These are phyloP conservation scores for Orbicella faveolata DNA, from an alignment of 64 coral and sea anemone species.

Conservation along the genomic window DNA sequence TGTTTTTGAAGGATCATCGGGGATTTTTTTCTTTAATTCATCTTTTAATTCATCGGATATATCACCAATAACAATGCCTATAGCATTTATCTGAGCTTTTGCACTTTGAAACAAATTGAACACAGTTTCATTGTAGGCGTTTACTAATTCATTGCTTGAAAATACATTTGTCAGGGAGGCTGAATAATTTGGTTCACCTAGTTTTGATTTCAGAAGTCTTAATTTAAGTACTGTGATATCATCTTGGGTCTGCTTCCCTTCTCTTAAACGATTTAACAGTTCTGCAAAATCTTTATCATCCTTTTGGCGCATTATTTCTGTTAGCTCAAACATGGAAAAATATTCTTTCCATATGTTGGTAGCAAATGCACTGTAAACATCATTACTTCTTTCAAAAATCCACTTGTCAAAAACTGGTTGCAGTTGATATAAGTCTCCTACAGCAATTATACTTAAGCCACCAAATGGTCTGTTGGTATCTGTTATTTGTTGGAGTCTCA, in stretches of 20 bases:
- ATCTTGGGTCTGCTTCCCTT: constrained; percentile 31
- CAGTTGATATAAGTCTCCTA: too few species aligned
- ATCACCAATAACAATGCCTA: constrained; percentile 42
- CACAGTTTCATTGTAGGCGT: neutral
- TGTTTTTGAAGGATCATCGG: constrained; percentile 27
- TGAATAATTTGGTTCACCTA: neutral
- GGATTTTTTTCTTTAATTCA: constrained; percentile 22
- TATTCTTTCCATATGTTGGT: neutral
- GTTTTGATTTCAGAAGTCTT: constrained; percentile 7
- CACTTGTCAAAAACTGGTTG: too few species aligned
- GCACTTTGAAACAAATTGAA: constrained; percentile 10
- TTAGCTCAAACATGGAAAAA: neutral
- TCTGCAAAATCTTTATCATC: constrained; percentile 58
- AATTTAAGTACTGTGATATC: constrained; percentile 8
- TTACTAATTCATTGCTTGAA: constrained; percentile 28
- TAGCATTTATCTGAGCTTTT: constrained; percentile 22
- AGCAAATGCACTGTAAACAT: neutral
- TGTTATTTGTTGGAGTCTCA: constrained; percentile 36
- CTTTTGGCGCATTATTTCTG: constrained; percentile 53
- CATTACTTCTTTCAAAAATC: too few species aligned
- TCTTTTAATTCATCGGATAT: constrained; percentile 24
- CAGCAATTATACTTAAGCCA: too few species aligned
- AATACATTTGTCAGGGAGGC: constrained; percentile 29
- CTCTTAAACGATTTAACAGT: constrained; percentile 29
- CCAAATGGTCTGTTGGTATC: too few species aligned